phyloP scores from a whole-genome alignment of 1,140 invertebrate species.

The Halyomorpha halys region DNA sequence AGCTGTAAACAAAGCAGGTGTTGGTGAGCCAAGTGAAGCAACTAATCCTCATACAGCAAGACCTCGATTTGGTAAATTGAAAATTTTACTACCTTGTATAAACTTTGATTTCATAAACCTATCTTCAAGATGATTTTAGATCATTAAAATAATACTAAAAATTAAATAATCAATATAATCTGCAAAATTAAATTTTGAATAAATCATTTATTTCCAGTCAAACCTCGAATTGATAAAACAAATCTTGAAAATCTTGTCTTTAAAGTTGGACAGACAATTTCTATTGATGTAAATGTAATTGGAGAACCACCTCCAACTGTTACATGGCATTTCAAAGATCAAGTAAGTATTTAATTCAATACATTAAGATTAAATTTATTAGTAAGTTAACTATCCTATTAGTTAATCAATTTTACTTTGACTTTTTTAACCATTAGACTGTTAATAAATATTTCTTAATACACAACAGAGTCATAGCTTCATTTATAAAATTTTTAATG shows the following conservation, averaged over 20 bases:
- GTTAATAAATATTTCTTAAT: no score
- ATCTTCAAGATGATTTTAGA: neutral
- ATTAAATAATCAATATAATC: slow-evolving; percentile 19
- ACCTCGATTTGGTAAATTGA: slow-evolving; percentile 71
- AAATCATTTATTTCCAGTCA: slow-evolving; percentile 51
- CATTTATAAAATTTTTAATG: no score
- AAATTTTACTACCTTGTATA: slow-evolving; percentile 14
- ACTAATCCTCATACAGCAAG: slow-evolving; percentile 93
- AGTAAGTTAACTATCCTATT: neutral
- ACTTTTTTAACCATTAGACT: no score
- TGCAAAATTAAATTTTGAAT: slow-evolving; percentile 19
- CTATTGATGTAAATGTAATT: slow-evolving; percentile 81
- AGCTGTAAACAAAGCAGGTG: slow-evolving; percentile 92
- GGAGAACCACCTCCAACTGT: slow-evolving; percentile 89
- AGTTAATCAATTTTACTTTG: neutral
- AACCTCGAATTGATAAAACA: slow-evolving; percentile 84
- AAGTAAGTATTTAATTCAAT: slow-evolving; percentile 35
- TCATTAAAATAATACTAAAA: neutral
- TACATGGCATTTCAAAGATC: slow-evolving; percentile 78
- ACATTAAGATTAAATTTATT: neutral
- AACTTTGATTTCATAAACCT: neutral
- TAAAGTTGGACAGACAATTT: slow-evolving; percentile 84
- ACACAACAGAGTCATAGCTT: no score
- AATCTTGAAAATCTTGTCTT: slow-evolving; percentile 73
- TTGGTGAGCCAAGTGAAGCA: slow-evolving; percentile 86